Conservation (phyloP, 2,797 vertebrate species). For the Amphiprion clarkii region DNA sequence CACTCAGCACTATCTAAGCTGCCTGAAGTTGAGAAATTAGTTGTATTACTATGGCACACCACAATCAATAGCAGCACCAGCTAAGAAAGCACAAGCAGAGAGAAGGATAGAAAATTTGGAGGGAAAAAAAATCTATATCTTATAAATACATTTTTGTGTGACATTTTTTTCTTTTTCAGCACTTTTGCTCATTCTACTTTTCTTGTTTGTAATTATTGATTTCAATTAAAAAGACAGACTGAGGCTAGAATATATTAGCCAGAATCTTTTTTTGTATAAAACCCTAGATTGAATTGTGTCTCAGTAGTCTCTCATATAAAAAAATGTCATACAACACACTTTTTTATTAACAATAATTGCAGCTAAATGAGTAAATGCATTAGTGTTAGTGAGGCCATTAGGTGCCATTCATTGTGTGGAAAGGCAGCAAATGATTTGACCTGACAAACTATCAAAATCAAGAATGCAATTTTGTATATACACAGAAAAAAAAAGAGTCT, state of each 20-base stretch:
- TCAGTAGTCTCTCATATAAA: constrained; percentile 23
- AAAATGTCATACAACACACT: background rate
- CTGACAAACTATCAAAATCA: constrained; percentile 36
- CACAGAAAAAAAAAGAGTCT: constrained; percentile 18
- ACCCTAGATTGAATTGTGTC: constrained; percentile 32
- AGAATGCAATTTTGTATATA: constrained; percentile 11
- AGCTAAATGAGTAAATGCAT: constrained; percentile 17
- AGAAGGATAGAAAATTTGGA: constrained; percentile 56
- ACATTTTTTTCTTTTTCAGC: constrained; percentile 71
- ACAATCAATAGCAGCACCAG: constrained; percentile 83
- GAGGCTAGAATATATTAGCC: constrained; percentile 55
- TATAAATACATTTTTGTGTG: constrained; percentile 85
- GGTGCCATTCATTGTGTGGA: constrained; percentile 4
- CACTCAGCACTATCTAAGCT: constrained; percentile 71
- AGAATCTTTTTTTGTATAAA: constrained; percentile 48
- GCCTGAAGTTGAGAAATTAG: constrained; percentile 89
- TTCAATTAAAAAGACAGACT: constrained; percentile 83
- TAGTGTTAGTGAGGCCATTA: constrained; percentile 4
- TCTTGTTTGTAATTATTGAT: constrained; percentile 83
- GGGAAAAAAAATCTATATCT: constrained; percentile 84
- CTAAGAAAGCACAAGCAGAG: constrained; percentile 65
- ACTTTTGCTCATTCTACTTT: constrained; percentile 70
- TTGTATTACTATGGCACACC: constrained; percentile 84
- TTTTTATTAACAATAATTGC: constrained; percentile 36
- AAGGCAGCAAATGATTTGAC: constrained; percentile 12